phyloP scores from a whole-genome alignment of 1,140 invertebrate species.

The Bactericera cockerelli region DNA sequence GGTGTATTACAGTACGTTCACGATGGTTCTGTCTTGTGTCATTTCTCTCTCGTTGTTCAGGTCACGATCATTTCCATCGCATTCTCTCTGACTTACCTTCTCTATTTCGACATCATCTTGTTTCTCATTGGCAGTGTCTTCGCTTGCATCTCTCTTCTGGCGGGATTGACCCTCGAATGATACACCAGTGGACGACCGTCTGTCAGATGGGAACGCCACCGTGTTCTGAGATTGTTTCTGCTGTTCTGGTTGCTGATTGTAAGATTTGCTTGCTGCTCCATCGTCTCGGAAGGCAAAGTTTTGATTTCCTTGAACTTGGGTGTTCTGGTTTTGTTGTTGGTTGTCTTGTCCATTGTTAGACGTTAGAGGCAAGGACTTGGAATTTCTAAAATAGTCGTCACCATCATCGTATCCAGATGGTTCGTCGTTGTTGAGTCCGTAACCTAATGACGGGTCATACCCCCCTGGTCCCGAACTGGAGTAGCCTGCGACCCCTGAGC shows the following conservation, averaged over 20 bases:
- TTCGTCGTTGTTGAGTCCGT: neutral
- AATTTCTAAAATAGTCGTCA: conserved; percentile 17
- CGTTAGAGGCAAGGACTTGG: conserved; percentile 4
- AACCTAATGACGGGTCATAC: neutral
- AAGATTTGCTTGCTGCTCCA: neutral
- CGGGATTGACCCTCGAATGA: conserved; percentile 17
- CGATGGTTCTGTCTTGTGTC: too few relatives aligned
- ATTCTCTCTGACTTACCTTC: neutral
- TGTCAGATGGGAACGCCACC: conserved; percentile 22
- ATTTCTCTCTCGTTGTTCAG: too few relatives aligned
- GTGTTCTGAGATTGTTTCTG: conserved; percentile 19
- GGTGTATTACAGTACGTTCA: too few relatives aligned
- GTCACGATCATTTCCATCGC: neutral
- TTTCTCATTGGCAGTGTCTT: conserved; percentile 17
- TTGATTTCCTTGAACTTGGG: too few relatives aligned
- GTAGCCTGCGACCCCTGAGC: too few relatives aligned
- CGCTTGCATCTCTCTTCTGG: conserved; percentile 26
- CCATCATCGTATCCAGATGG: conserved; percentile 14
- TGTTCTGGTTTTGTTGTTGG: neutral
- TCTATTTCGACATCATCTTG: conserved; percentile 21
- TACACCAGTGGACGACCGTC: conserved; percentile 14
- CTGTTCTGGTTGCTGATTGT: neutral
- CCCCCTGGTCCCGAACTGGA: neutral
- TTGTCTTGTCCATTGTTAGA: neutral
- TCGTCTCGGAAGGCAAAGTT: conserved; percentile 7